Percentiles rank a stretch among this genome's conserved stretches.
Evolutionary conservation across 2,888 invertebrate species (phyloP).

Genomic region (Macrophya annulata): DNA sequence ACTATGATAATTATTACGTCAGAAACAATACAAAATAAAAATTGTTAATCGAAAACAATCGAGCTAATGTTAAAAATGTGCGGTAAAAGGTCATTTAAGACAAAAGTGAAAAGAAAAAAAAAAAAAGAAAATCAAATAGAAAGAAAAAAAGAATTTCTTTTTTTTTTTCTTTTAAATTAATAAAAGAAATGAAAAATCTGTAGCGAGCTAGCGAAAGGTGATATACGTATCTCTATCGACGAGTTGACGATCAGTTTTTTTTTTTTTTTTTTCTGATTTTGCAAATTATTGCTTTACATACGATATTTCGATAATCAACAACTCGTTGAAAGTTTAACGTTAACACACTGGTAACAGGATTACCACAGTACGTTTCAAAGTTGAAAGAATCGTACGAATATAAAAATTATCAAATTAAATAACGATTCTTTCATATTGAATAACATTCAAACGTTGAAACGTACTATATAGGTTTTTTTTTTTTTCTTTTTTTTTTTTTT

Average conservation of each 20-base stretch:
- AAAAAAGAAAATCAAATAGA: background rate
- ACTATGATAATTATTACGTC: background rate
- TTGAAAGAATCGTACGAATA: background rate
- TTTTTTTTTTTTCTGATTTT: background rate
- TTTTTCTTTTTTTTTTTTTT: background rate
- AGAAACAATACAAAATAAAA: background rate
- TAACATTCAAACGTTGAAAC: constrained; percentile 43
- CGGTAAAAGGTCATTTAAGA: background rate
- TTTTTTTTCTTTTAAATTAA: too few relatives aligned
- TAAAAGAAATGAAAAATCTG: background rate
- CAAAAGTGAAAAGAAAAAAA: background rate
- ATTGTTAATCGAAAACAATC: background rate
- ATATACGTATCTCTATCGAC: constrained; percentile 32
- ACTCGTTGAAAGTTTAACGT: constrained; percentile 41
- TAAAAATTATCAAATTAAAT: background rate
- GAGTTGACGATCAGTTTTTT: background rate
- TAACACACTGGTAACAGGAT: constrained; percentile 17
- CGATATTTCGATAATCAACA: background rate
- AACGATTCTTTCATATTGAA: background rate
- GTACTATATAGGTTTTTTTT: constrained; percentile 6
- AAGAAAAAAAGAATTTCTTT: background rate
- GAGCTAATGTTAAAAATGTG: constrained; percentile 16
- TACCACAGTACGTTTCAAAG: constrained; percentile 35
- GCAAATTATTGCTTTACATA: background rate
- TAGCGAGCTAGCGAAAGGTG: constrained; percentile 46